Conservation (phyloP, 2,113 vertebrate species). For the Paedocypris sp. region DNA sequence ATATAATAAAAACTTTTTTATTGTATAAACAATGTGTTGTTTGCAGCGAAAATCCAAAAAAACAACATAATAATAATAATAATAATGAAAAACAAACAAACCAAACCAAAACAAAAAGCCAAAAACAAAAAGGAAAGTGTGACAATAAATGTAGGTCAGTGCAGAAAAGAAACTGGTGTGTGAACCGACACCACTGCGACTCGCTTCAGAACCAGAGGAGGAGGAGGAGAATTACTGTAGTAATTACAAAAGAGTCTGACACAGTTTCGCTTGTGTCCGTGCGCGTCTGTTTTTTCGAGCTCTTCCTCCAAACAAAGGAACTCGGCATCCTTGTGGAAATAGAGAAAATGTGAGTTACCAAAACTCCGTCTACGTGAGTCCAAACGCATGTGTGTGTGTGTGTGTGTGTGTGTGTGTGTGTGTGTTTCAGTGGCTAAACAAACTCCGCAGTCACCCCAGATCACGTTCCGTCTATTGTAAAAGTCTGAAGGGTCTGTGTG, state of each 20-base stretch:
- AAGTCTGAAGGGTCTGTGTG: conserved; percentile 8
- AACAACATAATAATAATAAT: no score
- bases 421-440: neutral
- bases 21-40: no score
- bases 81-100: no score
- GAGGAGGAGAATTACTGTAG: conserved; percentile 34
- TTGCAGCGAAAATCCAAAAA: no score
- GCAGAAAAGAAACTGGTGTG: no score
- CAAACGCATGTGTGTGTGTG: neutral
- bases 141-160: no score
- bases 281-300: conserved; percentile 4
- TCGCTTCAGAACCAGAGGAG: no score
- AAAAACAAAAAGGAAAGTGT: no score
- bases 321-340: conserved; percentile 33
- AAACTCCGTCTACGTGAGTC: no score
- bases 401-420: neutral
- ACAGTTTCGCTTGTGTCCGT: conserved; percentile 38
- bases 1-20: no score
- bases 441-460: neutral
- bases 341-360: conserved; percentile 43
- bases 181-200: no score
- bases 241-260: conserved; percentile 50
- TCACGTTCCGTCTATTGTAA: neutral
- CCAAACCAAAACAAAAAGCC: no score
- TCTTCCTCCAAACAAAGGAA: conserved; percentile 10